phyloP scores from a whole-genome alignment of 2,797 vertebrate species.

The Ctenopoma kingsleyae region DNA sequence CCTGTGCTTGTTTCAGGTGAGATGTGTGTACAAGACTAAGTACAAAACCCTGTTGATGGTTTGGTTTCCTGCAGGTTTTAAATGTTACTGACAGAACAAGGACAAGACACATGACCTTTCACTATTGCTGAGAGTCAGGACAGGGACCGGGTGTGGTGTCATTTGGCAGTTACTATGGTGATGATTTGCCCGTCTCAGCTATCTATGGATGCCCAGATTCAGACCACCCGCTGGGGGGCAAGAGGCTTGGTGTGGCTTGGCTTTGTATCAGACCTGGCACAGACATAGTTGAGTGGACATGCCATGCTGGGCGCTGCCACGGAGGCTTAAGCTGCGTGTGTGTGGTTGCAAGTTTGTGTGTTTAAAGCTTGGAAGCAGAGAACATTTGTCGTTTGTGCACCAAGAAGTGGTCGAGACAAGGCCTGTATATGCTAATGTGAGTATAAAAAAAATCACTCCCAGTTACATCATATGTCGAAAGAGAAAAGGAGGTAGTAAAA shows the following conservation, averaged over 20 bases:
- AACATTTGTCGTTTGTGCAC: conserved; percentile 9
- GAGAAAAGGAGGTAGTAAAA: background rate
- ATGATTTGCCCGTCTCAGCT: conserved; percentile 43
- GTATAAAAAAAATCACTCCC: background rate
- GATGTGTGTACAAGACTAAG: background rate
- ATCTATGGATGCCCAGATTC: conserved; percentile 60
- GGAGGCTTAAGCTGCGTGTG: conserved; percentile 56
- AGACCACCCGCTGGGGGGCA: conserved; percentile 45
- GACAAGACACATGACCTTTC: conserved; percentile 66
- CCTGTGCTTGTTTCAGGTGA: background rate
- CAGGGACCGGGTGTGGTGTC: conserved; percentile 25
- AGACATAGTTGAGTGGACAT: conserved; percentile 39
- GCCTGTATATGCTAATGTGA: background rate
- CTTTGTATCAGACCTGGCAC: conserved; percentile 48
- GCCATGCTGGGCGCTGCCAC: conserved; percentile 46
- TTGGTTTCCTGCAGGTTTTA: conserved; percentile 36
- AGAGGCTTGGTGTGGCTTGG: conserved; percentile 45
- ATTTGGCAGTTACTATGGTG: conserved; percentile 66
- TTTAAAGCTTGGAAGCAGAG: conserved; percentile 32
- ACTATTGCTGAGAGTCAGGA: conserved; percentile 31
- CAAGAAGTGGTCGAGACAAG: conserved; percentile 37
- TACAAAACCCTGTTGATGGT: background rate
- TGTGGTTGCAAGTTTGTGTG: conserved; percentile 11
- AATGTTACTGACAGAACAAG: conserved; percentile 60
- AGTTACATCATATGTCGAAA: conserved; percentile 3